Conservation (phyloP, 2,797 vertebrate genomes). For the Neosalanx taihuensis region DNA sequence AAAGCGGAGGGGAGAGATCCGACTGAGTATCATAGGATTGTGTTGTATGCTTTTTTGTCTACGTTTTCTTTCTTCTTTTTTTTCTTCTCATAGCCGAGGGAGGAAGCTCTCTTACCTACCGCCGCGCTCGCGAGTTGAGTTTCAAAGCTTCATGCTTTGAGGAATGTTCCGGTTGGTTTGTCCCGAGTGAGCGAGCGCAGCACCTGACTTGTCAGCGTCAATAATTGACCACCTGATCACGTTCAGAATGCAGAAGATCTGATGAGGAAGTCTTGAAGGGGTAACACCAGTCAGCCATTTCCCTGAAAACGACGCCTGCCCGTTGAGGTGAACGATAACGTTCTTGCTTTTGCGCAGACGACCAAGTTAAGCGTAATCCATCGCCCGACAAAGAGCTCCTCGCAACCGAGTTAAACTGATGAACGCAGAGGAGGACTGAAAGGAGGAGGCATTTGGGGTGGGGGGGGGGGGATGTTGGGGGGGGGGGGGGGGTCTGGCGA, state of each 20-base stretch:
- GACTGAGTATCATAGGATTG: background rate
- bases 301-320: too few relatives aligned
- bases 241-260: conserved; percentile 3
- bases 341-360: conserved; percentile 59
- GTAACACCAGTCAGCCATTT: background rate
- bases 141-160: background rate
- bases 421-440: conserved; percentile 76
- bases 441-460: conserved; percentile 73
- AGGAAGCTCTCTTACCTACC: background rate
- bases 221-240: conserved; percentile 7
- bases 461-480: conserved; percentile 57
- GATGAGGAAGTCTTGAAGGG: background rate
- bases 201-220: conserved; percentile 5
- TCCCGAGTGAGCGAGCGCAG: conserved; percentile 1
- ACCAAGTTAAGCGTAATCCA: conserved; percentile 78
- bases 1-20: conserved; percentile 32
- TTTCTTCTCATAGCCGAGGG: conserved; percentile 6
- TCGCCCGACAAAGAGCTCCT: conserved; percentile 81
- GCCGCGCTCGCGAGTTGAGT: background rate
- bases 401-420: conserved; percentile 82
- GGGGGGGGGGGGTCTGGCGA: conserved; percentile 59
- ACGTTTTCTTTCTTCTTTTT: background rate
- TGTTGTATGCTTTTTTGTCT: background rate
- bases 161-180: background rate
- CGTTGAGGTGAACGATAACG: conserved; percentile 49